These are phyloP conservation scores for Amblyornis subalaris DNA, from an alignment of 2,113 vertebrate genomes.

Conservation along the genomic window DNA sequence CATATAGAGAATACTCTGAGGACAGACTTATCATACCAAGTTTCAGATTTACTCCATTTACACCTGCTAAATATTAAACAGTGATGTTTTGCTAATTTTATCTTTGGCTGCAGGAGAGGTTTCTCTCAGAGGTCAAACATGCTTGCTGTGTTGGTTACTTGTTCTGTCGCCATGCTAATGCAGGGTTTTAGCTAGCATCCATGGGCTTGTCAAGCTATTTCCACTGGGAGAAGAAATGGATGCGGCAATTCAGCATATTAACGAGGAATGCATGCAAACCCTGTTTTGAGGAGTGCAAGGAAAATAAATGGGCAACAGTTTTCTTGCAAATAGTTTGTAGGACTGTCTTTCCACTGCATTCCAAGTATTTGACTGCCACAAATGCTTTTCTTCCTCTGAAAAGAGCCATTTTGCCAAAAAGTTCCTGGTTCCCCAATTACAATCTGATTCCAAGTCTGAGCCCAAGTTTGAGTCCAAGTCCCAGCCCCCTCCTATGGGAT, in stretches of 20 bases:
- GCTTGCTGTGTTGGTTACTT: not conserved
- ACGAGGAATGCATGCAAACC: not conserved
- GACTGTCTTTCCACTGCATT: not conserved
- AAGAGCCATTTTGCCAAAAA: not conserved
- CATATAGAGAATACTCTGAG: not conserved
- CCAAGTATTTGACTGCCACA: not conserved
- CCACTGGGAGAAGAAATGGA: not conserved
- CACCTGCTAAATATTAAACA: not conserved
- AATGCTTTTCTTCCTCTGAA: not conserved
- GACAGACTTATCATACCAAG: not conserved
- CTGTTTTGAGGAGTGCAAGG: not conserved
- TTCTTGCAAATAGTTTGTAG: not conserved
- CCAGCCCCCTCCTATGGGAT: not conserved
- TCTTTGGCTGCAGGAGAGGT: not conserved
- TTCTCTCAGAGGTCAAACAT: not conserved
- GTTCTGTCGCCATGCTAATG: not conserved
- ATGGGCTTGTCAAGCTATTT: not conserved
- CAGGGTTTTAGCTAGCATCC: not conserved
- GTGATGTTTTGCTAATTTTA: not conserved
- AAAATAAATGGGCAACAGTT: not conserved
- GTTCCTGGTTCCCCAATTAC: not conserved
- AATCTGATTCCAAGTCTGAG: not conserved
- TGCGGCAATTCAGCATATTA: not conserved
- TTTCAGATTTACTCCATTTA: not conserved
- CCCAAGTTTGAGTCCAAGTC: not conserved